Percentiles rank a stretch among this genome's conserved stretches.
Conservation (phyloP, 1,140 invertebrate genomes). For the Drosophila persimilis region DNA sequence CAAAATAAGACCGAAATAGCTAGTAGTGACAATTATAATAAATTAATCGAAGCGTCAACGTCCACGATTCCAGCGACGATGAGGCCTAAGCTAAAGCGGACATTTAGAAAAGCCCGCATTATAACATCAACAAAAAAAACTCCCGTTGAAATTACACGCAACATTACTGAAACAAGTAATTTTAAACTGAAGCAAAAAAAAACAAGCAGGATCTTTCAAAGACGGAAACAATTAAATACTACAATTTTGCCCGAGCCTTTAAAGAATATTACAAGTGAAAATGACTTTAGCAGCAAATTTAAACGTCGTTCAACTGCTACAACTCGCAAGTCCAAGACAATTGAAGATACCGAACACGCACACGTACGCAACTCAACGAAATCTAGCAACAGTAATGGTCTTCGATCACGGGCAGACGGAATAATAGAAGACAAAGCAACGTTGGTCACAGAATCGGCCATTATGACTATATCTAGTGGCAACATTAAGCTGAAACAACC, state of each 20-base stretch:
- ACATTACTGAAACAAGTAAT: conserved; percentile 13
- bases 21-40: conserved; percentile 10
- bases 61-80: neutral
- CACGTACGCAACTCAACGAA: conserved; percentile 24
- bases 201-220: conserved; percentile 34
- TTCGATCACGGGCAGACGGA: conserved; percentile 25
- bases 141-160: conserved; percentile 9
- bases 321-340: conserved; percentile 4
- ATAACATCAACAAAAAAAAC: conserved; percentile 39
- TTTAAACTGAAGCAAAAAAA: conserved; percentile 30
- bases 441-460: conserved; percentile 45
- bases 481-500: conserved; percentile 31
- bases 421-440: conserved; percentile 25
- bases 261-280: conserved; percentile 13
- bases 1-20: conserved; percentile 17
- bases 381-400: neutral
- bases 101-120: conserved; percentile 30
- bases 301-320: conserved; percentile 23
- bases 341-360: neutral
- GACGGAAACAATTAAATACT: conserved; percentile 25
- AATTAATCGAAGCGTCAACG: conserved; percentile 1
- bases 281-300: conserved; percentile 9
- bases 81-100: conserved; percentile 22
- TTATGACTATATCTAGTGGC: conserved; percentile 52
- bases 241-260: conserved; percentile 7